Evolutionary conservation across 1,140 invertebrate genomes (phyloP).

Genomic region (Lineus longissimus): DNA sequence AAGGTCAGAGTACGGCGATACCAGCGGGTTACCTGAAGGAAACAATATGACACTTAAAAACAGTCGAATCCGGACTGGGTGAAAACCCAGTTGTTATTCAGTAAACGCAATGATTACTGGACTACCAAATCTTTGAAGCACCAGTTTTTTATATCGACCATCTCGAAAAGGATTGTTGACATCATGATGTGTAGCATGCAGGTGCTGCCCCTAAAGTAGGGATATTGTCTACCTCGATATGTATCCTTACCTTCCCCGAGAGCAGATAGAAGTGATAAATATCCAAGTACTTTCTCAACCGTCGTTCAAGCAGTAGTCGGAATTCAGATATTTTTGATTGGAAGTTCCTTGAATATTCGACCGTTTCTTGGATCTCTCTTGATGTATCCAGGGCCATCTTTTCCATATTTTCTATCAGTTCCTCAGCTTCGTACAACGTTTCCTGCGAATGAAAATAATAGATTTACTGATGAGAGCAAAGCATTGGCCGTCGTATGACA

Average conservation of each 20-base stretch:
- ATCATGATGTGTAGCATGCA: too few relatives aligned
- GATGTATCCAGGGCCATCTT: not conserved
- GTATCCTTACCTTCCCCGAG: conserved; percentile 5
- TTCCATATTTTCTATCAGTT: not conserved
- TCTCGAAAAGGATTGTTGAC: too few relatives aligned
- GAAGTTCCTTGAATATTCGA: not conserved
- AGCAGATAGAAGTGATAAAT: conserved; percentile 6
- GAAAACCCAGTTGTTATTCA: too few relatives aligned
- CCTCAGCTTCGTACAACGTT: not conserved
- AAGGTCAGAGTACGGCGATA: not conserved
- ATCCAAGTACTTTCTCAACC: not conserved
- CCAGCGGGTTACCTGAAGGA: not conserved
- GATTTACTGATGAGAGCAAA: not conserved
- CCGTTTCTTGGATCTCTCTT: not conserved
- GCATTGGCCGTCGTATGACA: too few relatives aligned
- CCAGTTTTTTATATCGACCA: too few relatives aligned
- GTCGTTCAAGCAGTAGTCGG: not conserved
- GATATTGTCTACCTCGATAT: too few relatives aligned
- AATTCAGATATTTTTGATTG: conserved; percentile 3
- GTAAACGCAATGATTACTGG: too few relatives aligned
- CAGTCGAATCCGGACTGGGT: too few relatives aligned
- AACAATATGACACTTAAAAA: too few relatives aligned
- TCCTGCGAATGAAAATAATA: not conserved
- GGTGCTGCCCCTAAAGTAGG: too few relatives aligned
- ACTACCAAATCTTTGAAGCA: too few relatives aligned